phyloP scores from a whole-genome alignment of 1,140 invertebrate species.

The Drosophila pachea region DNA sequence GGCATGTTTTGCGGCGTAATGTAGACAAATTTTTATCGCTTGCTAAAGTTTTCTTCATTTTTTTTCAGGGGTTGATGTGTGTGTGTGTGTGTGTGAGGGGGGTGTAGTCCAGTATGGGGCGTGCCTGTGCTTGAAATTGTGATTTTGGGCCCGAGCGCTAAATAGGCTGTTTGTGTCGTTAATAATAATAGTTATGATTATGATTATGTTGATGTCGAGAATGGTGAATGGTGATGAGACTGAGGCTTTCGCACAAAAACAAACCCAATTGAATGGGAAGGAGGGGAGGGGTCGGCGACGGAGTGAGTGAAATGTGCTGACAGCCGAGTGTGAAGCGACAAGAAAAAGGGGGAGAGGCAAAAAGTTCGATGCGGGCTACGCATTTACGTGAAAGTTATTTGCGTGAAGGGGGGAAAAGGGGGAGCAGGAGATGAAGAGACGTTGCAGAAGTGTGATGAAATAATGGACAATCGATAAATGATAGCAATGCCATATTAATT shows the following conservation, averaged over 20 bases:
- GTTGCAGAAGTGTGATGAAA: too few relatives aligned
- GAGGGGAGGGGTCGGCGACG: neutral
- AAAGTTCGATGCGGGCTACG: conserved; percentile 55
- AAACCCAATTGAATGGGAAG: conserved; percentile 5
- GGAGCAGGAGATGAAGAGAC: too few relatives aligned
- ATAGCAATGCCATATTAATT: too few relatives aligned
- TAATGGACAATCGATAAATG: too few relatives aligned
- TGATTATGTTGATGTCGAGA: conserved; percentile 53
- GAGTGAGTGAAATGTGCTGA: conserved; percentile 20
- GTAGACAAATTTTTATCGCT: conserved; percentile 76
- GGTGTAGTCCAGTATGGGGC: neutral
- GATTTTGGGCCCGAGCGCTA: conserved; percentile 52
- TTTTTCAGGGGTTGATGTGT: conserved; percentile 5
- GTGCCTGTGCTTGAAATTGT: conserved; percentile 34
- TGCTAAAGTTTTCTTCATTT: conserved; percentile 58
- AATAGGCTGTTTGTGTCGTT: conserved; percentile 71
- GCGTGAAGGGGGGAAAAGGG: conserved; percentile 9
- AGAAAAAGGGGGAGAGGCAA: neutral
- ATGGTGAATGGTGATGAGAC: conserved; percentile 45
- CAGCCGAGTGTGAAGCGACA: conserved; percentile 1
- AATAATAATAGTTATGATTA: conserved; percentile 77
- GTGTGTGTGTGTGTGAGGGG: neutral
- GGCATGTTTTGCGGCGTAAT: conserved; percentile 43
- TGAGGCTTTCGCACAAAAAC: neutral
- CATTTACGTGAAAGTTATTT: conserved; percentile 50